Conservation (phyloP, 2,113 vertebrate species). For the Neofelis nebulosa region DNA sequence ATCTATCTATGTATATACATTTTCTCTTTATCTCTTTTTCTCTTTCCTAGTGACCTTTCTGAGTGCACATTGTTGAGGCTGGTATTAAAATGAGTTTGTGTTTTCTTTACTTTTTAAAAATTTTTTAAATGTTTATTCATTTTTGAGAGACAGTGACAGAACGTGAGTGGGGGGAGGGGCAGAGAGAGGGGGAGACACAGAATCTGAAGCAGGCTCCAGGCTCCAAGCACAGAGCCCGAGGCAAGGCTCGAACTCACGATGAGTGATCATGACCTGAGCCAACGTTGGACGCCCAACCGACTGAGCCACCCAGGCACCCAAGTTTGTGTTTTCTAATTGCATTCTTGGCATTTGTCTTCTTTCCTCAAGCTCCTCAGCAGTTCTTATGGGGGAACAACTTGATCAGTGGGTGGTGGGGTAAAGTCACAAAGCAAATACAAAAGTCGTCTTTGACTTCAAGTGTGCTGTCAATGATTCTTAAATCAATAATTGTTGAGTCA, state of each 20-base stretch:
- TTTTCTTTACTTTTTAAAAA: background rate
- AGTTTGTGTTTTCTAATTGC: background rate
- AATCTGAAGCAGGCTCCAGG: no score
- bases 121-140: no score
- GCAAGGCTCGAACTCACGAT: no score
- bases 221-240: no score
- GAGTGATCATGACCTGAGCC: no score
- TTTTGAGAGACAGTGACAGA: no score
- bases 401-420: background rate
- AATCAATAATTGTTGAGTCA: background rate
- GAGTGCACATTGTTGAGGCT: background rate
- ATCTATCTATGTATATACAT: background rate
- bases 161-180: no score
- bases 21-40: background rate
- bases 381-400: background rate
- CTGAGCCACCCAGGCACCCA: no score
- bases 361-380: background rate
- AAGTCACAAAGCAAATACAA: background rate
- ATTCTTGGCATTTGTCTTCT: background rate
- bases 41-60: background rate
- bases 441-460: background rate
- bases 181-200: no score
- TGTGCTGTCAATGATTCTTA: background rate
- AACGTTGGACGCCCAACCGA: no score
- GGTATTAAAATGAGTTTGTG: background rate